phyloP scores from a whole-genome alignment of 2,113 vertebrate genomes.

The Cheirogaleus medius region DNA sequence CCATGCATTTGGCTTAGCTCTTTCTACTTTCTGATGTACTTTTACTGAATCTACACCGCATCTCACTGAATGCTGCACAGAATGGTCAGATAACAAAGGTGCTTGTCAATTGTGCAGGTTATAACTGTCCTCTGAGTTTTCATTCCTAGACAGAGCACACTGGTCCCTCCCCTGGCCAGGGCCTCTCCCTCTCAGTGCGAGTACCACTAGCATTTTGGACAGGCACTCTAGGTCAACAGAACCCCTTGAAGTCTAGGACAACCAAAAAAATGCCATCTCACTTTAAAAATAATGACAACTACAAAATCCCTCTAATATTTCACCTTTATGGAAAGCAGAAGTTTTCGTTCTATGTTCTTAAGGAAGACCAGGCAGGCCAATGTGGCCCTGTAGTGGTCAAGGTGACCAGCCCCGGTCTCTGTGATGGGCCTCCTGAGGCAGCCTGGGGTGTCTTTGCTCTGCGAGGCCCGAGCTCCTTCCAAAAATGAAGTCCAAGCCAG shows the following conservation, averaged over 20 bases:
- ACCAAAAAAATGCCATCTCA: neutral
- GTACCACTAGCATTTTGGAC: neutral
- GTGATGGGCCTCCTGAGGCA: neutral
- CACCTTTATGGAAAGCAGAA: neutral
- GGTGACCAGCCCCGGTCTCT: neutral
- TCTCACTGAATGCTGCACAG: neutral
- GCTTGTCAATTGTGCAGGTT: neutral
- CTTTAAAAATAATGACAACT: neutral
- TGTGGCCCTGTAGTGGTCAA: neutral
- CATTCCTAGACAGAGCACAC: neutral
- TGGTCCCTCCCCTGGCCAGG: neutral
- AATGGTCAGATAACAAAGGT: neutral
- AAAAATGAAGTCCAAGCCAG: neutral
- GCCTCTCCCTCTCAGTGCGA: neutral
- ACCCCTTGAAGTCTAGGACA: neutral
- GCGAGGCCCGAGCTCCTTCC: neutral
- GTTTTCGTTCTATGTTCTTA: neutral
- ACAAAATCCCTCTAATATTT: neutral
- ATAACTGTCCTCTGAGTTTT: neutral
- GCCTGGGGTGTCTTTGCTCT: neutral
- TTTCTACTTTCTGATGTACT: neutral
- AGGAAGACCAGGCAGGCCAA: neutral
- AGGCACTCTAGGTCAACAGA: neutral
- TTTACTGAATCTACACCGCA: rapidly evolving
- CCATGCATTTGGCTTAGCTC: too few relatives aligned